These are phyloP conservation scores for Hydrolagus affinis DNA, from an alignment of 2,113 vertebrate genomes.

Conservation along the genomic window DNA sequence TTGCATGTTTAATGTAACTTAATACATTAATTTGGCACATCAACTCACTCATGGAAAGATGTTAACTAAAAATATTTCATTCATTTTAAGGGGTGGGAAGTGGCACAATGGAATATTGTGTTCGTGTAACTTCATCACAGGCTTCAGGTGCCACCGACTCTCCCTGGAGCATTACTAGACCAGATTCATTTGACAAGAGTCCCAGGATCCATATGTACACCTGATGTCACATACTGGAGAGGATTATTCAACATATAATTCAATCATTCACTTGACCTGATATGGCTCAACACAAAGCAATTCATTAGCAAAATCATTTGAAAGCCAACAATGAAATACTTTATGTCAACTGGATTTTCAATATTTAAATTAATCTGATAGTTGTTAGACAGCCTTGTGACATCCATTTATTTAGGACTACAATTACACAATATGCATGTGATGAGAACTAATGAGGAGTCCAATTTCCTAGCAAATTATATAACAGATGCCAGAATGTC, in stretches of 20 bases:
- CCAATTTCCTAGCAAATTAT: slow-evolving; percentile 20
- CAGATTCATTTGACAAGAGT: not conserved
- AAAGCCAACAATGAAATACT: not conserved
- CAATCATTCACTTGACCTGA: not conserved
- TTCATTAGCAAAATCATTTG: not conserved
- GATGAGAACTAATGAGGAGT: slow-evolving; percentile 15
- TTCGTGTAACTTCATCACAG: not conserved
- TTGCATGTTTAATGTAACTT: not conserved
- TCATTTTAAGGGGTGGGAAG: not conserved
- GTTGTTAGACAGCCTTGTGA: not conserved
- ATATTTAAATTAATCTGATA: not conserved
- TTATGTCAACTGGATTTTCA: not conserved
- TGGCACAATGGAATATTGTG: not conserved
- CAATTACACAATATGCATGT: not conserved
- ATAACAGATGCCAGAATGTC: slow-evolving; percentile 22
- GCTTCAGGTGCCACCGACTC: not conserved
- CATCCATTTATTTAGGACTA: not conserved
- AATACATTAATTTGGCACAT: not conserved
- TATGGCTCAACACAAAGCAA: not conserved
- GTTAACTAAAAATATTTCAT: not conserved
- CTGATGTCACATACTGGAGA: not conserved
- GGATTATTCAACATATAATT: not conserved
- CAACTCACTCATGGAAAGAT: not conserved
- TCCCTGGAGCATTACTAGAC: not conserved
- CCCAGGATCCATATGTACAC: too few relatives aligned